Base-by-base conservation (phyloP, 2,888 invertebrate species). In the Mythimna lalbum region DNA sequence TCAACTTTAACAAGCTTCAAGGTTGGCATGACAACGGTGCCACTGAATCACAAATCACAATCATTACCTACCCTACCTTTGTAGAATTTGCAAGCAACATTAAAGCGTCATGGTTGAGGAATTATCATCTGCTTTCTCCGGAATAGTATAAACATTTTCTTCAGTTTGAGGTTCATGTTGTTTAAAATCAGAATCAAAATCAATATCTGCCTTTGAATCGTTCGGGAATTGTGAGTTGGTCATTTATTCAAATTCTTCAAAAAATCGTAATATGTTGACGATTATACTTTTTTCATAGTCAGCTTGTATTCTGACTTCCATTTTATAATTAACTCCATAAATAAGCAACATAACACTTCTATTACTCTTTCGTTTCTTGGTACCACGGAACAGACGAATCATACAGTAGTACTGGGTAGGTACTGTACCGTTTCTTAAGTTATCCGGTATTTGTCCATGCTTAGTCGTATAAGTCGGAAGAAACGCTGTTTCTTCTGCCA, bases 41-140 rank as follows among this genome's bases (percentile, higher is more conserved):
- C 83, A 84, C 63, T 75, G 84, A 80, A 69, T 80, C 76, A 76
- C 74, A 82, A 79, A 83, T 75, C 74, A 75, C 71, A 74, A 80
- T 80, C 66, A 85, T 85, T 85, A 82, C 69, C 56, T 72, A 68
- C 80, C 63, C 31, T 82, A 84, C 76, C 79, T 73, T 84, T 59
- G 76, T 64, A 80, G 71, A 78, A 84, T 79, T 85, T 82, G 74
- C 77, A 78, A 68, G 72, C 73, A 77, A 69, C 81, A 74, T 82
- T 79, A 84, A 77, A 68, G 78, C 79, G 77, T 81, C 76, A 84
- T 75, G 86, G 70, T 76, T 75, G 68, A 73, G 66, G 65, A 61
- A 69, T 33, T 72, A 72, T 69, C 78, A 73, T 66, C 66, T 70
- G 81, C 87, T 86, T 86, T 86, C 86, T 82, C 84, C 43, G 53